Percentiles rank a stretch among this genome's conserved stretches.
Conservation (phyloP, 2,113 vertebrate species). For the Dicaeum eximium region DNA sequence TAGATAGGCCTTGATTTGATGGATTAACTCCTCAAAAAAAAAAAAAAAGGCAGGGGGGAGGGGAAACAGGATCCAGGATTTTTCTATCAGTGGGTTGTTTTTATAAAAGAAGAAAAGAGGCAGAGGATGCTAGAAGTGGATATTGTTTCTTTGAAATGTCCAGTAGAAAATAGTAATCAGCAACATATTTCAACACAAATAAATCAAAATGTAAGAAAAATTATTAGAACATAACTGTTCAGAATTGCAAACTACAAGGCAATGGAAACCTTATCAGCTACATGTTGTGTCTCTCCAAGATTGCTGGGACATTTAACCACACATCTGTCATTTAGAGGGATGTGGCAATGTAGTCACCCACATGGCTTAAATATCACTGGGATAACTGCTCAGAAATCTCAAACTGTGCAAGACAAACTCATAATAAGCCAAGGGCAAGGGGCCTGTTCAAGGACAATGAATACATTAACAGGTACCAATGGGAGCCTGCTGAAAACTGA, state of each 20-base stretch:
- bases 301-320: background rate
- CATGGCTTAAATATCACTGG: background rate
- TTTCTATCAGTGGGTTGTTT: background rate
- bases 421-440: background rate
- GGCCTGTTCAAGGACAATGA: background rate
- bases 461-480: background rate
- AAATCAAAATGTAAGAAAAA: background rate
- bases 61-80: background rate
- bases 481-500: background rate
- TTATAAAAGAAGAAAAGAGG: background rate
- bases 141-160: background rate
- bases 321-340: background rate
- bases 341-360: background rate
- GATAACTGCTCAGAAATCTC: background rate
- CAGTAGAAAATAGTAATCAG: background rate
- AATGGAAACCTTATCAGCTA: background rate
- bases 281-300: rapidly evolving
- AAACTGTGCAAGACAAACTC: background rate
- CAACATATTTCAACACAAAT: background rate
- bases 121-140: background rate
- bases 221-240: background rate
- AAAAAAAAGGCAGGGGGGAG: rapidly evolving
- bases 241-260: background rate
- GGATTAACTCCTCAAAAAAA: background rate
- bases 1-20: background rate